A percentile compares a stretch with the other conserved stretches of the same genome.
Evolutionary conservation across 2,888 invertebrate species (phyloP).

Genomic region (Gymnoscelis rufifasciata): DNA sequence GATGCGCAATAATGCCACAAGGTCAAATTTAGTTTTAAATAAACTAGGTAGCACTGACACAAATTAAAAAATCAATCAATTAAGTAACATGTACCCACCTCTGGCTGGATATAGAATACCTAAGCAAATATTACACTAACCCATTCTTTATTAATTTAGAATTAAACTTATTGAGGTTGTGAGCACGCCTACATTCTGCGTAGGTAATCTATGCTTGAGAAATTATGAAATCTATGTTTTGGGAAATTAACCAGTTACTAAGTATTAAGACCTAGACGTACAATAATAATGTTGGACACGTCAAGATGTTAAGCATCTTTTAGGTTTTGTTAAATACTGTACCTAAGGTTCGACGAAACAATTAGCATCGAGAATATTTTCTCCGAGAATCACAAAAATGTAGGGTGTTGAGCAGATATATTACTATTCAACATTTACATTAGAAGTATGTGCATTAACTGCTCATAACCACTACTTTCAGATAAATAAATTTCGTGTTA

Average conservation of each 20-base stretch:
- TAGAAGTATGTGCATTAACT: slow-evolving; percentile 71
- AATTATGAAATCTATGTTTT: not conserved
- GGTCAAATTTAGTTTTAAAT: slow-evolving; percentile 15
- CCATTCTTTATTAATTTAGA: not conserved
- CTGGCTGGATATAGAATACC: not conserved
- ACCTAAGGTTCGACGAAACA: slow-evolving; percentile 74
- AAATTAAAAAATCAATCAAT: no score
- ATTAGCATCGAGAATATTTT: slow-evolving; percentile 66
- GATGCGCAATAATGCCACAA: slow-evolving; percentile 20
- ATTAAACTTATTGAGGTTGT: not conserved
- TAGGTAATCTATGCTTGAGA: no score
- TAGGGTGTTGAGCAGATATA: slow-evolving; percentile 43
- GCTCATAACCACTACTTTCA: slow-evolving; percentile 73
- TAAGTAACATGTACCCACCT: not conserved
- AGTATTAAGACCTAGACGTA: not conserved
- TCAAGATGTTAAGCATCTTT: slow-evolving; percentile 32
- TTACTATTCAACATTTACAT: slow-evolving; percentile 67
- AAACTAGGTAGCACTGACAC: slow-evolving; percentile 4
- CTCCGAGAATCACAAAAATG: slow-evolving; percentile 64
- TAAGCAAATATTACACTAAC: no score
- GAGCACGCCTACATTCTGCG: not conserved
- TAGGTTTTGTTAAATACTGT: slow-evolving; percentile 60
- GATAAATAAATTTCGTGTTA: slow-evolving; percentile 58
- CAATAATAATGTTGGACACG: slow-evolving; percentile 30
- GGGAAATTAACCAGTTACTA: not conserved